Evolutionary conservation across 2,888 invertebrate genomes (phyloP).

Genomic region (Vanessa cardui): DNA sequence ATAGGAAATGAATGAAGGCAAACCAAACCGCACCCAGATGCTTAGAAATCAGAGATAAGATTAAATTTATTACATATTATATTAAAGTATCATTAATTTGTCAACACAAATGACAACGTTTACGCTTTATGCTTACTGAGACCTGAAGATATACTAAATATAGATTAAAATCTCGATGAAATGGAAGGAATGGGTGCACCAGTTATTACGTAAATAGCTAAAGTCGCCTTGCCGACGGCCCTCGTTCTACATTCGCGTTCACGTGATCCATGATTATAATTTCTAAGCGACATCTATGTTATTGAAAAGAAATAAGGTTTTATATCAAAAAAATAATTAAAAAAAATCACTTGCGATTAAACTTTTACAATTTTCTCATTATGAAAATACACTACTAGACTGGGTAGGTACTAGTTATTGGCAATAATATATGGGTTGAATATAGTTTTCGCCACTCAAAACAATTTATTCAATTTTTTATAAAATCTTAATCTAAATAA

Average conservation of each 20-base stretch:
- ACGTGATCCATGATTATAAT: slow-evolving; percentile 21
- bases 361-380: too few relatives aligned
- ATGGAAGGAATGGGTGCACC: slow-evolving; percentile 21
- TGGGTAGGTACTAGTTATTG: too few relatives aligned
- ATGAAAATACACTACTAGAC: too few relatives aligned
- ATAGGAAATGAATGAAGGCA: too few relatives aligned
- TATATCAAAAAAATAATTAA: too few relatives aligned
- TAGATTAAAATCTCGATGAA: slow-evolving; percentile 18
- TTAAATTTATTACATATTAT: background rate
- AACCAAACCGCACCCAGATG: too few relatives aligned
- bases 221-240: slow-evolving; percentile 13
- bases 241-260: slow-evolving; percentile 30
- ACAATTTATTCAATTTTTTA: too few relatives aligned
- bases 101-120: background rate
- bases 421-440: too few relatives aligned
- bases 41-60: background rate
- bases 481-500: too few relatives aligned
- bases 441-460: too few relatives aligned
- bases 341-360: too few relatives aligned
- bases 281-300: background rate
- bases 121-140: background rate
- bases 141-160: background rate
- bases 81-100: background rate
- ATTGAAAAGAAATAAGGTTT: background rate
- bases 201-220: slow-evolving; percentile 22